Conservation (phyloP, 1,140 invertebrate genomes). For the Phymastichus coffea region DNA sequence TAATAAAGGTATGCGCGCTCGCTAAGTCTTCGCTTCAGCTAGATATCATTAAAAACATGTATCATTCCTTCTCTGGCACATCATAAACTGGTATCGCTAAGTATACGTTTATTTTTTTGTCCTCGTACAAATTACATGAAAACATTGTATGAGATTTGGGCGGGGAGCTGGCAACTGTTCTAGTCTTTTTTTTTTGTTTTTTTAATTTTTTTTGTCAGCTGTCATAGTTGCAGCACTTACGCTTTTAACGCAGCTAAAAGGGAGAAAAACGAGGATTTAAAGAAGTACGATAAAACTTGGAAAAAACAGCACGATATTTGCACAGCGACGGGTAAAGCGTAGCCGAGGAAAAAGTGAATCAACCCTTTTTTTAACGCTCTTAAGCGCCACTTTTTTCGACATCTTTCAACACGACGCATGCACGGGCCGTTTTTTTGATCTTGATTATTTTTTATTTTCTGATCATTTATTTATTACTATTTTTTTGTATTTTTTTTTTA, state of each 20-base stretch:
- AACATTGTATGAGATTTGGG: constrained; percentile 28
- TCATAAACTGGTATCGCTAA: constrained; percentile 59
- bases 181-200: no score
- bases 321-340: constrained; percentile 7
- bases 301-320: constrained; percentile 16
- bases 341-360: constrained; percentile 16
- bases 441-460: neutral
- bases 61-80: constrained; percentile 57
- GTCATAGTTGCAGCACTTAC: constrained; percentile 16
- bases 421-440: constrained; percentile 9
- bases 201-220: constrained; percentile 2
- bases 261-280: constrained; percentile 21
- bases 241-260: constrained; percentile 19
- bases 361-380: neutral
- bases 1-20: constrained; percentile 56
- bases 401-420: neutral
- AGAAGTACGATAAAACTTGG: neutral
- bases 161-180: constrained; percentile 1
- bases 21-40: constrained; percentile 58
- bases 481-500: constrained; percentile 35
- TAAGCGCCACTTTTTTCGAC: constrained; percentile 1
- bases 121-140: constrained; percentile 46
- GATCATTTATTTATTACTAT: constrained; percentile 13
- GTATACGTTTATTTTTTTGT: constrained; percentile 55
- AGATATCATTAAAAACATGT: constrained; percentile 58